Evolutionary conservation across 2,113 vertebrate species (phyloP), one percentile per base, ranked within the genome.

Genomic region (Copsychus sechellarum): DNA sequence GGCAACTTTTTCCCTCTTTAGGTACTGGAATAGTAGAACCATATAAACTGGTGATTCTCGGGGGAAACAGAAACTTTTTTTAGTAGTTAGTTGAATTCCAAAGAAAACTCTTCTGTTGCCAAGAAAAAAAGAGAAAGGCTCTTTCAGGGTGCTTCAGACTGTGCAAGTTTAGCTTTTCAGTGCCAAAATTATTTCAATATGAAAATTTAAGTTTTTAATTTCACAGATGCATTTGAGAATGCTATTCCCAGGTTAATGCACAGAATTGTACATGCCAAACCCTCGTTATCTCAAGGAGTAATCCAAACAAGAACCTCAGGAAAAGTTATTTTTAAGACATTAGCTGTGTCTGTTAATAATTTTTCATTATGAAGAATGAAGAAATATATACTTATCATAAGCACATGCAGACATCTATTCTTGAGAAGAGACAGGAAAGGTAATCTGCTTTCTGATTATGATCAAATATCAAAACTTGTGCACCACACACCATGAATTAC

Each of bases 361-460:
- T 89, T 69, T 79, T 18, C 9, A 56, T 53, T 54, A 18, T 65
- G 28, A 69, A 76, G 14, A 80, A 78, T n/a, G 20, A 81, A 73
- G 31, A 77, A 65, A n/a, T 42, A 17, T 8, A 25, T 22, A 12
- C 9, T 53, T 26, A n/a, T 28, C 11, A 25, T 70, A 58, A 78
- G 5, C 28, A 43, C 5, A 28, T 56, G 38, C 4, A 69, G n/a
- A 57, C 12, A 56, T 34, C 20, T 58, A 2, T 54, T 58, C 24
- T 47, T 6, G 0, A 12, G 45, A 82, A 87, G 36, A 79, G 29
- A 71, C 0, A 0, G 31, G 7, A 64, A 74, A 53, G 2, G 8
- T 58, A 81, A 62, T 47, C 22, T 58, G 23, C 15, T 70, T 38
- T 74, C 38, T 91, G 36, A 36, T 34, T 79, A 33, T 43, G 12